A percentile compares a stretch with the other conserved stretches of the same genome.
Evolutionary conservation across 2,888 invertebrate species (phyloP).

Genomic region (Pogonocherus hispidulus): DNA sequence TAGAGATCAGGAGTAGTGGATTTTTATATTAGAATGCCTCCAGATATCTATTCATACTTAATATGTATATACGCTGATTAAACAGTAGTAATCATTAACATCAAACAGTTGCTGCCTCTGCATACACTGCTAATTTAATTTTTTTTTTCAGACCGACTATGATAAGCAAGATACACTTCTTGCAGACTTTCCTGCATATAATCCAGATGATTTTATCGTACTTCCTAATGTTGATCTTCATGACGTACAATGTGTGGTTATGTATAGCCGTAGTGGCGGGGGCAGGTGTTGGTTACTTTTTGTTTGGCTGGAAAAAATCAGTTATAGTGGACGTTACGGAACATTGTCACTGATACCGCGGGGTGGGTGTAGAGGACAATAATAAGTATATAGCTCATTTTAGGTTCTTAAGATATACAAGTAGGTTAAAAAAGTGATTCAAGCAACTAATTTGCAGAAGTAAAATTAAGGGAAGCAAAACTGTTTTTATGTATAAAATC

Average conservation of each 20-base stretch:
- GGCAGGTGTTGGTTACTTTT: slow-evolving; percentile 92
- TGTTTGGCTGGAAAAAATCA: slow-evolving; percentile 96
- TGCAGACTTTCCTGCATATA: slow-evolving; percentile 91
- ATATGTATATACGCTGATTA: no score
- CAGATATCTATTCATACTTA: no score
- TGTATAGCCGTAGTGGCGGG: slow-evolving; percentile 91
- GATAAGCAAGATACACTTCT: slow-evolving; percentile 85
- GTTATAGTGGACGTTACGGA: slow-evolving; percentile 95
- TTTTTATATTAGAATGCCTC: no score
- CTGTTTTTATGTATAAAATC: slow-evolving; percentile 27
- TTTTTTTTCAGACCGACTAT: slow-evolving; percentile 82
- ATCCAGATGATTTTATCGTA: slow-evolving; percentile 92
- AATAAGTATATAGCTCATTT: slow-evolving; percentile 40
- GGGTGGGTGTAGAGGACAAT: slow-evolving; percentile 32
- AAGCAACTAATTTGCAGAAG: slow-evolving; percentile 25
- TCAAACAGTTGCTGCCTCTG: no score
- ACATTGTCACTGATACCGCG: slow-evolving; percentile 85
- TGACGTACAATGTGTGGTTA: slow-evolving; percentile 97
- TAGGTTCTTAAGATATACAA: slow-evolving; percentile 43
- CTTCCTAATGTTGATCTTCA: slow-evolving; percentile 95
- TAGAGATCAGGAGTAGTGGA: no score
- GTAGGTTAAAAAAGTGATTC: slow-evolving; percentile 34
- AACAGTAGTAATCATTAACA: no score
- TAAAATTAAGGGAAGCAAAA: slow-evolving; percentile 30
- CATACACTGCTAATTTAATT: no score